Percentiles rank a stretch among this genome's conserved stretches.
phyloP scores from a whole-genome alignment of 2,113 vertebrate genomes.

The Oxyruncus cristatus region DNA sequence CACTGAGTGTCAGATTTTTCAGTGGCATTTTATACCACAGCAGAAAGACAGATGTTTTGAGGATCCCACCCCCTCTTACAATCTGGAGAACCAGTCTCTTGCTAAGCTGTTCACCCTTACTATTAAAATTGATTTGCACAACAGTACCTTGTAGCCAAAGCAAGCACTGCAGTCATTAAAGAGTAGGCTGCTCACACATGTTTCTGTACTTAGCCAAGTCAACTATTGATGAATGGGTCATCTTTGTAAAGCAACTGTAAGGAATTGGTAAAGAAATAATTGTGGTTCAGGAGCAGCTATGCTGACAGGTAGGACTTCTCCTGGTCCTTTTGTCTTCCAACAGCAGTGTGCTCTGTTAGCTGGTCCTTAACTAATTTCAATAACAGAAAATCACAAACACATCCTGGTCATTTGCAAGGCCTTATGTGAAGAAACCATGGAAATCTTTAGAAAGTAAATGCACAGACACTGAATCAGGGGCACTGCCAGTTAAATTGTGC shows the following conservation, averaged over 20 bases:
- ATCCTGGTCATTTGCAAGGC: neutral
- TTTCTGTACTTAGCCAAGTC: slow-evolving; percentile 17
- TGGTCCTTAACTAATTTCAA: neutral
- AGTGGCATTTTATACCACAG: slow-evolving; percentile 38
- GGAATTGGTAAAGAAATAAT: slow-evolving; percentile 14
- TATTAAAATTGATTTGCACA: slow-evolving; percentile 56
- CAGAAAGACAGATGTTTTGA: slow-evolving; percentile 50
- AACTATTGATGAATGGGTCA: slow-evolving; percentile 34
- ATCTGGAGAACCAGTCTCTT: slow-evolving; percentile 29
- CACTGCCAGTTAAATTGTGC: neutral
- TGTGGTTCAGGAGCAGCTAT: neutral
- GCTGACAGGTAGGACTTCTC: slow-evolving; percentile 24
- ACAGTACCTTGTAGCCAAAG: slow-evolving; percentile 29
- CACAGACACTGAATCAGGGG: neutral
- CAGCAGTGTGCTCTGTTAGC: neutral
- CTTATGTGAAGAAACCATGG: neutral
- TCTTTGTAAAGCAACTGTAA: slow-evolving; percentile 12
- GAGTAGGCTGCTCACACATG: slow-evolving; percentile 33
- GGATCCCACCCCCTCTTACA: neutral
- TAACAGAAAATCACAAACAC: neutral
- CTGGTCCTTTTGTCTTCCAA: neutral
- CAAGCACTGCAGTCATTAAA: slow-evolving; percentile 5
- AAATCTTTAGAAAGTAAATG: neutral
- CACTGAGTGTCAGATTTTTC: slow-evolving; percentile 49
- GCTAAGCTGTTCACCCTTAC: slow-evolving; percentile 33